Evolutionary conservation across 2,888 invertebrate genomes (phyloP).

Genomic region (Leptinotarsa juncta): DNA sequence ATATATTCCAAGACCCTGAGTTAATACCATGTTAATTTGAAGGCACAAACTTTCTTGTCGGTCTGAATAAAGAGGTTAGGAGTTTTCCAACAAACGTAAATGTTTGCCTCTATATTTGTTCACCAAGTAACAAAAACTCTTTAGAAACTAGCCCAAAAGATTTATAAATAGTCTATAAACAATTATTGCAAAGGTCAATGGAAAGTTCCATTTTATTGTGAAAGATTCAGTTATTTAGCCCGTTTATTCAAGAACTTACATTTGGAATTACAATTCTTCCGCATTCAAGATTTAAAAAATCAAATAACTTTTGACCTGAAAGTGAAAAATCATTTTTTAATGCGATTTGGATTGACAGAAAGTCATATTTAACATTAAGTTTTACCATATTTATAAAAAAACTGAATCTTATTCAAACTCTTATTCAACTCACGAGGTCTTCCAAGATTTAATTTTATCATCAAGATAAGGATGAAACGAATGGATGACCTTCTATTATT

Average conservation of each 20-base stretch:
- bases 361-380: no score
- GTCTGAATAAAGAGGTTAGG: neutral
- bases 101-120: neutral
- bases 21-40: neutral
- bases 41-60: conserved; percentile 14
- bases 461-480: neutral
- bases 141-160: neutral
- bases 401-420: neutral
- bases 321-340: no score
- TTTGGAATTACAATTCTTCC: no score
- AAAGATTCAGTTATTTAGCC: neutral
- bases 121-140: neutral
- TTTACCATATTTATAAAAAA: neutral
- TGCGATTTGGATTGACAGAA: no score
- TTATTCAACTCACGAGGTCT: neutral
- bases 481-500: neutral
- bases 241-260: no score
- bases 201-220: neutral
- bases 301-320: neutral
- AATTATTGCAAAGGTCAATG: neutral
- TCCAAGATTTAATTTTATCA: conserved; percentile 9
- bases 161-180: neutral
- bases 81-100: neutral
- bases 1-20: neutral
- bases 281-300: neutral